Base-by-base conservation (phyloP, 1,140 invertebrate species). In the Plutomurus gul region DNA sequence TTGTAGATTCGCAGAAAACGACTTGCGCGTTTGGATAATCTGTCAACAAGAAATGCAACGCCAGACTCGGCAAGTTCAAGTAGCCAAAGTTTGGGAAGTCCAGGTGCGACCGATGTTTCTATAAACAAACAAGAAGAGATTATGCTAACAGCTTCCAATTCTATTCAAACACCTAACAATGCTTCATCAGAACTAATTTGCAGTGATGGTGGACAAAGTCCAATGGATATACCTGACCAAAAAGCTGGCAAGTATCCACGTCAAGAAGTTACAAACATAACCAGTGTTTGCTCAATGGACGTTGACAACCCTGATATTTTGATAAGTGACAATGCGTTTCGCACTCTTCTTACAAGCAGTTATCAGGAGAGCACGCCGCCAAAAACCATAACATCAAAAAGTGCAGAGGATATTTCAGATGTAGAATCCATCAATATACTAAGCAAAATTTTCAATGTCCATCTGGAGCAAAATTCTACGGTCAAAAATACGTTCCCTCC, bases 1-100 rank as follows among this genome's bases (percentile, higher is more conserved):
- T 84, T 87, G 30, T 84, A 93, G 92, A 92, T 93, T 84, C 89
- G 92, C 49, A 88, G 89, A 72, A 87, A 91, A 82, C 88, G 92
- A 51, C 86, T 93, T 81, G 92, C 91, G 6, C 89, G 91, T 40
- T 86, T 93, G 81, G 90, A 88, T 22, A 89, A 87, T 76, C 81
- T 88, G 40, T 33, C 56, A 6, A 87, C 88, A 60, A 7, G 87
- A 85, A 37, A 33, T 84, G 27, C 74, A 78, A 27, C 85, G 84
- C 39, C 85, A 84, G 30, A 85, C 60, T 86, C 85, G 51, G 84
- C 85, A 76, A 85, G 85, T 81, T 37, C 84, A 85, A 39, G 81
- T 37, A 77, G 83, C 18, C 83, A 86, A 70, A 82, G 85, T 43
- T 47, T 82, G 4, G 82, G 85, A 20, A 85, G 85, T 39, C 85